These are phyloP conservation scores for Ciconia maguari DNA, from an alignment of 2,113 vertebrate genomes.

Conservation along the genomic window DNA sequence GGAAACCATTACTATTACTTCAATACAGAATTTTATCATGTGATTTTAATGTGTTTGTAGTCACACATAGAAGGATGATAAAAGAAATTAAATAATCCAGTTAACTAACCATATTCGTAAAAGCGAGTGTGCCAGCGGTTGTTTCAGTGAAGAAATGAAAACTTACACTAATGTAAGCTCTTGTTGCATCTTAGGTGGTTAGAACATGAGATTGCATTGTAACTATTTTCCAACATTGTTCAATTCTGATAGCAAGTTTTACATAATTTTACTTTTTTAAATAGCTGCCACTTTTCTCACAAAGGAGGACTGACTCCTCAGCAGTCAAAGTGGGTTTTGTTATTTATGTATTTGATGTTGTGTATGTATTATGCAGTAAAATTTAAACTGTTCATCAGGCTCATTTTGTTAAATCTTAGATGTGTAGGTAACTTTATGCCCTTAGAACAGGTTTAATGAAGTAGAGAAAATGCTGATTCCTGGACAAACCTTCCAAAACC, in stretches of 20 bases:
- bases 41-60: neutral
- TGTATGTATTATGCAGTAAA: neutral
- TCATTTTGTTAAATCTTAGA: neutral
- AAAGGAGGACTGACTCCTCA: neutral
- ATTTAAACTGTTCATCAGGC: neutral
- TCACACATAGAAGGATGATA: neutral
- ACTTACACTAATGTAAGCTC: neutral
- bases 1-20: neutral
- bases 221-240: neutral
- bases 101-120: neutral
- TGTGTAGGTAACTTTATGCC: neutral
- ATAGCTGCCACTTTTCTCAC: neutral
- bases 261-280: neutral
- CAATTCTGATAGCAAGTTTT: neutral
- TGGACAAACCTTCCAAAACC: neutral
- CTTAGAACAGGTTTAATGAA: neutral
- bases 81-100: neutral
- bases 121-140: neutral
- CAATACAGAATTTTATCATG: neutral
- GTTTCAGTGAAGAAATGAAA: neutral
- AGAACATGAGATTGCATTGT: neutral
- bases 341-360: neutral
- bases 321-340: neutral
- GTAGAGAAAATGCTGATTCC: neutral
- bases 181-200: neutral